A percentile compares a stretch with the other conserved stretches of the same genome.
phyloP scores from a whole-genome alignment of 1,140 invertebrate genomes.

The Pseudomyrmex sp. region DNA sequence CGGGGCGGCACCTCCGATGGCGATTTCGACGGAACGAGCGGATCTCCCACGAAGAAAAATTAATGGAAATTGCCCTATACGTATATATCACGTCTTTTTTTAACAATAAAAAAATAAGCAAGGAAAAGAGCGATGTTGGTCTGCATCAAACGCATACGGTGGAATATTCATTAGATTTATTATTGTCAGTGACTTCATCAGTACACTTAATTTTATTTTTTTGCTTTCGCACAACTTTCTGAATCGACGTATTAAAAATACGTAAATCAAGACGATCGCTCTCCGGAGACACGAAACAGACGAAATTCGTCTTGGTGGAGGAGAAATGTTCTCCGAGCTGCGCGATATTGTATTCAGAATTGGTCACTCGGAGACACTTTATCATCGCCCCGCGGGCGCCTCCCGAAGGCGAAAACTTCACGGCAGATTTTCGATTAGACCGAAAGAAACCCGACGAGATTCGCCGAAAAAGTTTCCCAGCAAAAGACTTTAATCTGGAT shows the following conservation, averaged over 20 bases:
- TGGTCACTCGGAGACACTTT: slow-evolving; percentile 55
- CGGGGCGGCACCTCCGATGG: slow-evolving; percentile 34
- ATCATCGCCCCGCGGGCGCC: slow-evolving; percentile 37
- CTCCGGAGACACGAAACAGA: slow-evolving; percentile 16
- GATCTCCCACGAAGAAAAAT: not conserved
- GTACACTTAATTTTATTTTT: no score
- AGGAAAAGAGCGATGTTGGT: not conserved
- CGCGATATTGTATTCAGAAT: slow-evolving; percentile 47
- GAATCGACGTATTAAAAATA: slow-evolving; percentile 36
- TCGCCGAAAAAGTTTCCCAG: slow-evolving; percentile 51
- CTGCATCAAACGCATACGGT: no score
- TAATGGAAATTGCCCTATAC: not conserved
- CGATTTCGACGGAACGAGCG: not conserved
- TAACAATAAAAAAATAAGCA: no score
- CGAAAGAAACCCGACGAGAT: slow-evolving; percentile 52
- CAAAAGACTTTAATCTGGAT: slow-evolving; percentile 57
- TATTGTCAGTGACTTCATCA: no score
- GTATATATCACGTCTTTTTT: not conserved
- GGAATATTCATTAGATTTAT: not conserved
- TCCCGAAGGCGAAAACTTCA: slow-evolving; percentile 46
- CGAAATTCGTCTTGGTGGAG: not conserved
- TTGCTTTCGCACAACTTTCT: slow-evolving; percentile 15
- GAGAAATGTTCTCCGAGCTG: slow-evolving; percentile 11
- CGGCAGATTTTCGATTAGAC: slow-evolving; percentile 66
- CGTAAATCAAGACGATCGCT: slow-evolving; percentile 39